Percentiles rank a stretch among this genome's conserved stretches.
These are phyloP conservation scores for Plestiodon gilberti DNA, from an alignment of 2,113 vertebrate species.

Conservation along the genomic window DNA sequence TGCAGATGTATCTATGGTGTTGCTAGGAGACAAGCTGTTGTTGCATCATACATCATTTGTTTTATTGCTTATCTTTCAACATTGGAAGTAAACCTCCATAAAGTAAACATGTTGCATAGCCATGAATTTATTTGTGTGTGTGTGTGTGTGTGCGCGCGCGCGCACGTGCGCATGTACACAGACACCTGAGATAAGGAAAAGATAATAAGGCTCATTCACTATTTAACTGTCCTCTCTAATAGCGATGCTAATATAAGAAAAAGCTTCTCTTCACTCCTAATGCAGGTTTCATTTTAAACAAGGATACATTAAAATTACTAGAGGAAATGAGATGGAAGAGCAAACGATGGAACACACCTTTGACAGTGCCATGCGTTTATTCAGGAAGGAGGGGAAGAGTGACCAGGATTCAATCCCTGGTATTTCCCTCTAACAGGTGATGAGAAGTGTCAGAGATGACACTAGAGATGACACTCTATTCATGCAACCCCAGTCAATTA, in stretches of 20 bases:
- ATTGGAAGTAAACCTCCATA: conserved; percentile 4
- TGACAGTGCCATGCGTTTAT: background rate
- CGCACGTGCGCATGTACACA: background rate
- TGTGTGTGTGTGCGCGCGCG: too few species aligned
- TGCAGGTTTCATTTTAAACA: background rate
- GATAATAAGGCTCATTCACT: background rate
- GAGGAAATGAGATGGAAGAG: background rate
- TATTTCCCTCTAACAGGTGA: background rate
- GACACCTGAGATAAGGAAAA: background rate
- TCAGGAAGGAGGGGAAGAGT: background rate
- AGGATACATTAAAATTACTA: background rate
- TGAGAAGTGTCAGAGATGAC: background rate
- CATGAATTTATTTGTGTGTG: background rate
- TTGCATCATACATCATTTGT: conserved; percentile 36
- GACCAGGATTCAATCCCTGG: background rate
- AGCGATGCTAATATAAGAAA: background rate
- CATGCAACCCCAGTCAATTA: too few species aligned
- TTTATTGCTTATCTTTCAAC: conserved; percentile 35
- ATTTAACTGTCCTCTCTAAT: background rate
- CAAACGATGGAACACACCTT: background rate
- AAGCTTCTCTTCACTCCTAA: background rate
- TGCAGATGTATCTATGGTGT: conserved; percentile 37
- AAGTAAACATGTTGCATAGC: background rate
- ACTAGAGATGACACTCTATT: background rate
- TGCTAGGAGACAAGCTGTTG: conserved; percentile 40